A percentile compares a stretch with the other conserved stretches of the same genome.
Conservation (phyloP, 2,113 vertebrate species). For the Nycticebus coucang region DNA sequence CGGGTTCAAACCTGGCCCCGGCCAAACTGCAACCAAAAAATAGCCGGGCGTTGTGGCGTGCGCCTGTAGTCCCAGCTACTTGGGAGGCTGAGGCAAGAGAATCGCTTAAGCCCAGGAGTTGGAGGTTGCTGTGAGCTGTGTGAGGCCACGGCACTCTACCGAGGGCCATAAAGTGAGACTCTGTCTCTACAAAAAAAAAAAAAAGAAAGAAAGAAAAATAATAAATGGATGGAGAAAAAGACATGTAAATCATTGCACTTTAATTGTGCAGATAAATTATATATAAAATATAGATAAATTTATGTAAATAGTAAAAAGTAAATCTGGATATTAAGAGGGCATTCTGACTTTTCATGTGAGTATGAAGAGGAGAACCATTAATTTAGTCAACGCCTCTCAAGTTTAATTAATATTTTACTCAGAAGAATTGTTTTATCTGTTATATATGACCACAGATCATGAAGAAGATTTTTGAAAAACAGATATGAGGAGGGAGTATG, state of each 20-base stretch:
- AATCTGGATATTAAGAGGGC: not conserved
- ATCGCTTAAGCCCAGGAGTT: too few relatives aligned
- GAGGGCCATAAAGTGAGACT: too few relatives aligned
- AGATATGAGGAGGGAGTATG: not conserved
- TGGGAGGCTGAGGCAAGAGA: too few relatives aligned
- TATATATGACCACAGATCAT: not conserved
- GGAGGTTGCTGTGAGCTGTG: too few relatives aligned
- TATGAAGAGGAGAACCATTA: not conserved
- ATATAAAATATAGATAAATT: not conserved
- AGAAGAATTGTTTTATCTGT: not conserved
- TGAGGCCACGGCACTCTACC: too few relatives aligned
- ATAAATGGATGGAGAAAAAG: not conserved
- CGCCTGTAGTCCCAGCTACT: too few relatives aligned
- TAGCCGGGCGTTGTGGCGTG: too few relatives aligned
- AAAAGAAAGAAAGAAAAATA: not conserved
- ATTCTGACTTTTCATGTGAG: not conserved
- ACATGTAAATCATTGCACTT: not conserved
- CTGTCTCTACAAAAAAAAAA: too few relatives aligned
- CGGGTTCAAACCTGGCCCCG: too few relatives aligned
- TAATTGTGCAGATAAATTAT: not conserved
- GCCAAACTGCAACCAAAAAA: too few relatives aligned
- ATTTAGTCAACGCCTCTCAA: not conserved
- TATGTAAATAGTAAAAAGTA: not conserved
- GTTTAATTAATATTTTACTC: not conserved
- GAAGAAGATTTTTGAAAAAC: not conserved